These are phyloP conservation scores for Platysternon megacephalum DNA, from an alignment of 2,113 vertebrate genomes.

Conservation along the genomic window DNA sequence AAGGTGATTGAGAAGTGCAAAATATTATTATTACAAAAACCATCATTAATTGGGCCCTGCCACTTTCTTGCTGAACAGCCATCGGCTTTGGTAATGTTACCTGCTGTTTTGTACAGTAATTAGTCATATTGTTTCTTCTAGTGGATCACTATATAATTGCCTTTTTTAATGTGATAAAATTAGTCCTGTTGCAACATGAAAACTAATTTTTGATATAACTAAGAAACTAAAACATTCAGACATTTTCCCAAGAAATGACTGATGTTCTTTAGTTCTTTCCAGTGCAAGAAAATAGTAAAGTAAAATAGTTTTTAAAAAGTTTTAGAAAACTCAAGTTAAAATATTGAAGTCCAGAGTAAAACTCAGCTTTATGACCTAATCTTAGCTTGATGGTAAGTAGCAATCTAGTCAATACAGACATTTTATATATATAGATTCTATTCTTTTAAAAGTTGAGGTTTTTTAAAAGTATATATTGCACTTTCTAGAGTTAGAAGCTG, in stretches of 20 bases:
- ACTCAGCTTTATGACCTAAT: neutral
- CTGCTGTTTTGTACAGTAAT: neutral
- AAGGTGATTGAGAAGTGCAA: neutral
- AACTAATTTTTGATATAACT: neutral
- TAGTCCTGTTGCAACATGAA: neutral
- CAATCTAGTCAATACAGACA: neutral
- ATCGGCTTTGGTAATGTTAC: neutral
- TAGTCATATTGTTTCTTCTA: neutral
- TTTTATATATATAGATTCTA: neutral
- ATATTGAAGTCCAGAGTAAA: neutral
- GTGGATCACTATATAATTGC: neutral
- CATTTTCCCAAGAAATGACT: neutral
- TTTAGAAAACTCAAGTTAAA: neutral
- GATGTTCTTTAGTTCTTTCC: neutral
- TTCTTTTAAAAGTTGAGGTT: neutral
- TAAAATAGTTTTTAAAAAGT: neutral
- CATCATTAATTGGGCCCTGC: neutral
- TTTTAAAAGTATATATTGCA: neutral
- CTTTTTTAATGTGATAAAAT: neutral
- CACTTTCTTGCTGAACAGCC: neutral
- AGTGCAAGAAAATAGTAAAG: neutral
- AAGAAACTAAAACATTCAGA: neutral
- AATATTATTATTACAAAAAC: neutral
- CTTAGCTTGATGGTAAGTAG: neutral
- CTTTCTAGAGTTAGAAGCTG: neutral